These are phyloP conservation scores for Carettochelys insculpta DNA, from an alignment of 2,113 vertebrate genomes.

Conservation along the genomic window DNA sequence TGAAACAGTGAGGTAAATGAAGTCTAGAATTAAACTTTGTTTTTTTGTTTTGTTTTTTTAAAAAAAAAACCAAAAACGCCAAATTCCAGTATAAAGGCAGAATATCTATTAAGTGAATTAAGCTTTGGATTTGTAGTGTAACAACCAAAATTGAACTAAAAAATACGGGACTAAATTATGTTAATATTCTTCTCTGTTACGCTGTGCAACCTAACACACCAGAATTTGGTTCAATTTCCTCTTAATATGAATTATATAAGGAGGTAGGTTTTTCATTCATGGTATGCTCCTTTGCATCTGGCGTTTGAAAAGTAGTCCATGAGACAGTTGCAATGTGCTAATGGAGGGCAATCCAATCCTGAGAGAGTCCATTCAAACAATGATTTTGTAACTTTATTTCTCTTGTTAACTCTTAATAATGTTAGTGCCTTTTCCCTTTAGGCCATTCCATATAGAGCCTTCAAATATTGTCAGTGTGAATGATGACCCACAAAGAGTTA, in stretches of 20 bases:
- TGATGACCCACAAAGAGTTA: constrained; percentile 82
- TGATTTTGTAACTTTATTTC: constrained; percentile 37
- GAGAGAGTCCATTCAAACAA: neutral
- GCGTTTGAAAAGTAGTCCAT: constrained; percentile 15
- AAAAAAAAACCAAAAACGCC: too few species aligned
- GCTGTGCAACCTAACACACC: neutral
- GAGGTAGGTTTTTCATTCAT: neutral
- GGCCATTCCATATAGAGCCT: constrained; percentile 93
- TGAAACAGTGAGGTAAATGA: neutral
- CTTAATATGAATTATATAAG: neutral
- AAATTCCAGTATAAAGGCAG: neutral
- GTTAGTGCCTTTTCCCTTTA: constrained; percentile 66
- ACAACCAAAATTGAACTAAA: too few species aligned
- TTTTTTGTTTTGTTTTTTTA: too few species aligned
- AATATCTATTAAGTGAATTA: neutral
- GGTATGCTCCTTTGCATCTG: constrained; percentile 22
- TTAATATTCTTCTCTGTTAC: neutral
- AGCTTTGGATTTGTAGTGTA: neutral
- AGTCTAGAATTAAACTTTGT: too few species aligned
- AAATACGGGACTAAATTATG: too few species aligned
- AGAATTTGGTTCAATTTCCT: neutral
- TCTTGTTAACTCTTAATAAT: neutral
- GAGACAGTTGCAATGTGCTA: constrained; percentile 26
- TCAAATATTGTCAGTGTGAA: constrained; percentile 84
- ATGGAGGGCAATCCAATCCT: neutral